Base-by-base conservation (phyloP, 2,888 invertebrate species). In the Eristalis tenax region DNA sequence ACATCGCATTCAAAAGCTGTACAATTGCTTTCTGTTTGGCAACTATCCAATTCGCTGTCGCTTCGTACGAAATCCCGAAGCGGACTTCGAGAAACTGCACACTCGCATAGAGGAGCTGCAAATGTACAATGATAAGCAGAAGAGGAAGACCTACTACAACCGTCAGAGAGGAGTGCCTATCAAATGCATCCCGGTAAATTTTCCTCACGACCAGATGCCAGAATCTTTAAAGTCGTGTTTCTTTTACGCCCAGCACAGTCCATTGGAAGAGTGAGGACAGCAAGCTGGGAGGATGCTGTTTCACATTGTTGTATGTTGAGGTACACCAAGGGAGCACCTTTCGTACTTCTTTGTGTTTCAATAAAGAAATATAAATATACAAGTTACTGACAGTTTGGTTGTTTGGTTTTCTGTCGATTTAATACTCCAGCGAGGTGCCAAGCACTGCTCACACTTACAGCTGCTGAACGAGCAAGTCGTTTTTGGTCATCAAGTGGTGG, bases 41-140 rank as follows among this genome's bases (percentile, higher is more conserved):
- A 90, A 89, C 18, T 90, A 90, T 79, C 88, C 89, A 71, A 89
- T 91, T 26, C 89, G 91, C 50, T 92, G 92, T 78, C 90, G 90
- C 15, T 92, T 92, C 89, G 82, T 92, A 0, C 82, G 89, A 5
- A 88, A 91, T 65, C 89, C 90, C 5, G 92, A 92, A 4, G 66
- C 63, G 1, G 92, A 92, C 79, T 92, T 93, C 28, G 89, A 90
- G 71, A 70, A 87, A 18, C 75, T 92, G 1, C 90, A 91, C 15
- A 89, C 75, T 18, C 91, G 91, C 77, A 77, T 92, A 3, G 90
- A 90, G 22, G 93, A 92, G 13, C 70, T 93, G 13, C 90, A 91
- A 85, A 91, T 90, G 74, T 92, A 90, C 82, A 91, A 90, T 73
- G 92, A 92, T 66, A 90, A 91, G 22, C 91, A 90, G 85, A 90